phyloP scores from a whole-genome alignment of 2,113 vertebrate species.

The Solenodon paradoxus region DNA sequence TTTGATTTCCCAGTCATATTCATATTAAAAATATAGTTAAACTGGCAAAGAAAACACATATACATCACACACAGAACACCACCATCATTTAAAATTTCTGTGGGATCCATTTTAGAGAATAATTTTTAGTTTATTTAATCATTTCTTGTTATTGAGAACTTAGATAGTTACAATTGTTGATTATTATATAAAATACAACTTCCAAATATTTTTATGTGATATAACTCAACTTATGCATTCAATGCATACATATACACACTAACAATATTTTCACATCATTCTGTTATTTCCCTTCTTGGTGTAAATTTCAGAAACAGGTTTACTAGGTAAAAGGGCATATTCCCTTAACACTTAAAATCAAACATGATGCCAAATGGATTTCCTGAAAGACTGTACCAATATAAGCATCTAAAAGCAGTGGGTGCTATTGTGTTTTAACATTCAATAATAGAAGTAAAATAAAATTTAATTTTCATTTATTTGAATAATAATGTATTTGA shows the following conservation, averaged over 20 bases:
- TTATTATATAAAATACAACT: background rate
- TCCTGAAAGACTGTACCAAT: background rate
- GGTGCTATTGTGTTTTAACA: slow-evolving; percentile 52
- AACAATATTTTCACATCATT: background rate
- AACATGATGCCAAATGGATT: background rate
- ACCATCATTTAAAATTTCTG: background rate
- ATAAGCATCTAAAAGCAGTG: background rate
- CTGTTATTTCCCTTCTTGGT: background rate
- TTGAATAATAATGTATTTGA: slow-evolving; percentile 35
- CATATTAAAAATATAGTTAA: background rate
- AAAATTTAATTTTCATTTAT: slow-evolving; percentile 26
- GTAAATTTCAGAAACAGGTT: background rate
- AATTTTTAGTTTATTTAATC: background rate
- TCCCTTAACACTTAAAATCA: background rate
- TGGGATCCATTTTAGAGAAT: background rate
- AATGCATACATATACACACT: background rate
- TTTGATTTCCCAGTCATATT: background rate
- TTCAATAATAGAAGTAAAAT: slow-evolving; percentile 12
- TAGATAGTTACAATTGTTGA: background rate
- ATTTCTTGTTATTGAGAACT: background rate
- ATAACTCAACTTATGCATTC: background rate
- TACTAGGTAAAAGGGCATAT: background rate
- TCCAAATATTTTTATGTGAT: background rate
- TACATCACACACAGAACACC: background rate
- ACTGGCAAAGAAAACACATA: background rate